Base-by-base conservation (phyloP, 2,888 invertebrate species). In the Vanessa cardui region DNA sequence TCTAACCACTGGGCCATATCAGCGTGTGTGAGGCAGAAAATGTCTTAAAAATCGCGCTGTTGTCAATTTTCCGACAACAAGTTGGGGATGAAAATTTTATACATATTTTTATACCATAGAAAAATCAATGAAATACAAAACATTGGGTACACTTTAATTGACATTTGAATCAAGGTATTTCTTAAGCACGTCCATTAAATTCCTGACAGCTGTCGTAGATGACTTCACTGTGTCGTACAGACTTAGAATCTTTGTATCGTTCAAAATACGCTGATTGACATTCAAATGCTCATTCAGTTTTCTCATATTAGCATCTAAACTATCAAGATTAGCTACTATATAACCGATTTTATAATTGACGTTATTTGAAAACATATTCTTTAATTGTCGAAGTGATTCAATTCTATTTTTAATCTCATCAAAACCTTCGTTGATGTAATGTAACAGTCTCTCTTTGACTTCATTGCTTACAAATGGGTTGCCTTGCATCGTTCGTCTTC, bases 241-340 rank as follows among this genome's bases (percentile, higher is more conserved):
- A 2, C 83, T 75, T 9, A 84, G 20, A 58, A 84, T 78, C 16
- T 78, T 76, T 0, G 49, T 71, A 12, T 84, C 83, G 0, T 75
- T 73, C 80, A 80, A 82, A 0, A 60, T 0, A 1, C 65, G 20
- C 8, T 74, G 78, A 61, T 80, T 76, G 0, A 61, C 46, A 1
- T 76, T 76, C 74, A 84, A 73, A 16, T 82, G 77, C 0, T 54
- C 60, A 45, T 72, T 80, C 49, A 85, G 58, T 50, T 80, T 80
- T 0, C 66, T 73, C 58, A 86, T 71, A 72, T 80, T 83, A 0
- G 77, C 70, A 4, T 78, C 75, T 16, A 86, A 72, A 1, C 80
- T 80, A n/a, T 87, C 86, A 0, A 87, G 69, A 46, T 80, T 85
- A 0, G 85, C 82, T 2, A 83, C 67, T 0, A 86, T 78, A 31